Evolutionary conservation across 1,140 invertebrate species (phyloP), one percentile per base, ranked within the genome.

Genomic region (Papilio dardanus): DNA sequence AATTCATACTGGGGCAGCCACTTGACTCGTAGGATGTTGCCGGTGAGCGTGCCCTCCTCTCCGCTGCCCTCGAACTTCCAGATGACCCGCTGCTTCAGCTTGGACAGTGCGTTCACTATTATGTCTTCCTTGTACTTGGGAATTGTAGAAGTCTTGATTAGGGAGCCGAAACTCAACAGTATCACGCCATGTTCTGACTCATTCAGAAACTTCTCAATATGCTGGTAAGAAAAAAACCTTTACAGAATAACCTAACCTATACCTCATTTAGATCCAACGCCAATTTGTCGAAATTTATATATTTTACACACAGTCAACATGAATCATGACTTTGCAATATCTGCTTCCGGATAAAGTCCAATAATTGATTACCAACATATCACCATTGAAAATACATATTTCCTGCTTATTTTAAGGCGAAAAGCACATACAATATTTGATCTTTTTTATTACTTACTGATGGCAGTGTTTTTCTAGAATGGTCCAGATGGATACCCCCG

Each of bases 1-100:
- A 96, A 85, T 77, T 95, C 94, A 71, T 93, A 92, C 81, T 96
- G 96, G 0, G 95, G 95, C 31, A 96, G 81, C 95, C 96, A 96
- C 77, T 94, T 94, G 2, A 93, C 86, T 42, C 94, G 90, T 74
- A 94, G 89, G 12, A 92, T 90, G 65, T 91, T 93, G 0, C 90
- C 89, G 6, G 73, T 80, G 0, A 88, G 68, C 0, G 86, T 91
- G 30, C 91, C 91, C 21, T 91, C 85, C 6, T 90, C 88, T 1
- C 73, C 84, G 19, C 94, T 94, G n/a, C 88, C 85, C 79, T 96
- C 95, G 79, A 93, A 95, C 86, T 96, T 96, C 95, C 95, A 96
- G n/a, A 96, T 88, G n/a, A 96, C 93, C 71, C 93, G 89, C 77
- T 95, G 94, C 66, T 94, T 94, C 10, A 95, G 77, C 80, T 94